Evolutionary conservation across 2,113 vertebrate species (phyloP).

Genomic region (Nesoenas mayeri): DNA sequence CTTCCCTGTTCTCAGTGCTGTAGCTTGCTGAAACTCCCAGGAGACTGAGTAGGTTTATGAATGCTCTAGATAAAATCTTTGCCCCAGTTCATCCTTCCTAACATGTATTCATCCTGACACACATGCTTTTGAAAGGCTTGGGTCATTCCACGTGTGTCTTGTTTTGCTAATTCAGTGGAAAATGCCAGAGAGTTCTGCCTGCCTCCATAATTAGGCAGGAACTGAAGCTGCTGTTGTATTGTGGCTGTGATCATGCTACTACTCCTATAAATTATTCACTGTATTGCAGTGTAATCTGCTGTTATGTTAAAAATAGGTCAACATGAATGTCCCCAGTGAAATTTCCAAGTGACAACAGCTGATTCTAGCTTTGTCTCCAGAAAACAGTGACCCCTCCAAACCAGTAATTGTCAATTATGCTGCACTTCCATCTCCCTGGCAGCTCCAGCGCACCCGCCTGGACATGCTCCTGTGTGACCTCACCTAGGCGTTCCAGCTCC

Average conservation of each 20-base stretch:
- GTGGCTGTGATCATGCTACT: slow-evolving; percentile 44
- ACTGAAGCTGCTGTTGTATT: slow-evolving; percentile 41
- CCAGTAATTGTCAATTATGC: background rate
- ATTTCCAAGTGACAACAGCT: slow-evolving; percentile 26
- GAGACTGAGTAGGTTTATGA: background rate
- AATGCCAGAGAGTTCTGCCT: slow-evolving; percentile 62
- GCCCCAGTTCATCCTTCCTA: slow-evolving; percentile 15
- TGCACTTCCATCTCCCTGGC: background rate
- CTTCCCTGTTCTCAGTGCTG: background rate
- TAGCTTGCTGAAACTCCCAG: background rate
- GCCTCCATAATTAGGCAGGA: slow-evolving; percentile 54
- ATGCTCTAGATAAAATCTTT: slow-evolving; percentile 36
- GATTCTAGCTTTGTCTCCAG: slow-evolving; percentile 27
- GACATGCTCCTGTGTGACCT: too few relatives aligned
- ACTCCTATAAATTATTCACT: slow-evolving; percentile 76
- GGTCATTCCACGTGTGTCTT: slow-evolving; percentile 45
- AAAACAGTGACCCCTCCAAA: slow-evolving; percentile 28
- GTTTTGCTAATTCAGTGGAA: slow-evolving; percentile 74
- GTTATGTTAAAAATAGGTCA: slow-evolving; percentile 73
- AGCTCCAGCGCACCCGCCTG: background rate
- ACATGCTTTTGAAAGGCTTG: background rate
- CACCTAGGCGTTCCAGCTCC: too few relatives aligned
- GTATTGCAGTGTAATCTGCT: slow-evolving; percentile 58
- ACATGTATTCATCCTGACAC: slow-evolving; percentile 19
- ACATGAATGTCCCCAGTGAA: slow-evolving; percentile 28